A percentile compares a stretch with the other conserved stretches of the same genome.
Conservation (phyloP, 1,140 invertebrate genomes). For the Brachionus koreanus region DNA sequence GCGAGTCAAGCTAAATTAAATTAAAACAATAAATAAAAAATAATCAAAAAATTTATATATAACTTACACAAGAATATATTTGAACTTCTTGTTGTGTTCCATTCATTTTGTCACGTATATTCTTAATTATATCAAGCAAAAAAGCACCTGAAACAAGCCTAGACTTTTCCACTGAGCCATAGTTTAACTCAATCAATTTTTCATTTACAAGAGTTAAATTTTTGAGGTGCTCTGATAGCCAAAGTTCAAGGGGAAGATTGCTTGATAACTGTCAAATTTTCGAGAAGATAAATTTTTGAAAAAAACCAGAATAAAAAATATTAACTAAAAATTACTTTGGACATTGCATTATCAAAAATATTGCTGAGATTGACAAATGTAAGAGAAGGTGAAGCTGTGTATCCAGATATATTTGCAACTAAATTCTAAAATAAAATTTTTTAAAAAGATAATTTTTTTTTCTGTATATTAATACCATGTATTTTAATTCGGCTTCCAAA, state of each 20-base stretch:
- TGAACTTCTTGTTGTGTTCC: not conserved
- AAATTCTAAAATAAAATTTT: not conserved
- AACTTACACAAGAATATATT: conserved; percentile 15
- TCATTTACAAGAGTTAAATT: not conserved
- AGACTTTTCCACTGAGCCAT: conserved; percentile 9
- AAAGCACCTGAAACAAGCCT: not conserved
- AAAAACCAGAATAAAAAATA: not conserved
- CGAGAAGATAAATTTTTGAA: not conserved
- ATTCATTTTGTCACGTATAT: conserved; percentile 30
- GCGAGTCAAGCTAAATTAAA: not conserved
- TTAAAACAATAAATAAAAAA: not conserved
- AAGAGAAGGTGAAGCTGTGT: not conserved
- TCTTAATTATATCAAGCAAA: conserved; percentile 28
- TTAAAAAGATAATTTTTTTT: not conserved
- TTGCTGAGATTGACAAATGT: not conserved
- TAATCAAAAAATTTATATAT: not conserved
- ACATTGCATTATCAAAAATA: conserved; percentile 1
- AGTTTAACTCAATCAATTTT: not conserved
- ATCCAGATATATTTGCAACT: conserved; percentile 7
- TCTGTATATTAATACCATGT: not conserved
- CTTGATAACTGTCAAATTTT: not conserved
- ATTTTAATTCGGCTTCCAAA: not conserved
- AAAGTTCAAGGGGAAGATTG: not conserved
- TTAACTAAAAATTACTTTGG: not conserved
- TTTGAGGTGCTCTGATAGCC: not conserved